These are phyloP conservation scores for Azemiops feae DNA, from an alignment of 2,113 vertebrate species.

Conservation along the genomic window DNA sequence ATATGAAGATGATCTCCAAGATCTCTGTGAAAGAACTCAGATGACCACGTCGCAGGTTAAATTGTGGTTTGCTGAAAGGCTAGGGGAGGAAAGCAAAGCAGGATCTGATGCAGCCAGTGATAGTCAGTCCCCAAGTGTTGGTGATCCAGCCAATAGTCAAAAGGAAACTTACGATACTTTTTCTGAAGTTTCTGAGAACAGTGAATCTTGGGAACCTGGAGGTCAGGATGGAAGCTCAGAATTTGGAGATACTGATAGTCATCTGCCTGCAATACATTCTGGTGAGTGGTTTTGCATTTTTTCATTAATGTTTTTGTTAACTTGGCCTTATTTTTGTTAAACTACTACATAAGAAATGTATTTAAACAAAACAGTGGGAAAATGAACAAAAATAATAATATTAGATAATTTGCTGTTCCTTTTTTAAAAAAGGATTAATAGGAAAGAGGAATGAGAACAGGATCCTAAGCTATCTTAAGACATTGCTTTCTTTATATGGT, in stretches of 20 bases:
- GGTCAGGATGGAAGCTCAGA: constrained; percentile 54
- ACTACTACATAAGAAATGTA: fast-evolving
- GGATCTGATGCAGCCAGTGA: constrained; percentile 48
- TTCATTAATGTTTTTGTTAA: not conserved
- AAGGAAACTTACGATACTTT: constrained; percentile 39
- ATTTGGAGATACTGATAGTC: constrained; percentile 40
- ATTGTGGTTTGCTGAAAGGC: constrained; percentile 81
- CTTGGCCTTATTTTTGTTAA: not conserved
- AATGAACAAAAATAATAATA: not conserved
- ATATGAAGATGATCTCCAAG: constrained; percentile 79
- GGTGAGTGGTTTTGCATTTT: constrained; percentile 61
- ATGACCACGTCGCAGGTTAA: constrained; percentile 83
- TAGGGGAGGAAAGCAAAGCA: constrained; percentile 63
- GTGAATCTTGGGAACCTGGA: constrained; percentile 63
- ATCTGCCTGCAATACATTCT: constrained; percentile 49
- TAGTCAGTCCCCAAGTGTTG: constrained; percentile 31
- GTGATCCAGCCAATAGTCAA: constrained; percentile 30
- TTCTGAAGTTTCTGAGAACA: constrained; percentile 64
- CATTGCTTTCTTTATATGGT: not conserved
- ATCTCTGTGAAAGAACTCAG: constrained; percentile 76
- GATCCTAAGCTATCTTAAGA: not conserved
- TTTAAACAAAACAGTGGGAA: fast-evolving
- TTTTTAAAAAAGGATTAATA: not conserved
- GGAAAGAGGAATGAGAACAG: not conserved
- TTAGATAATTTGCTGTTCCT: fast-evolving